These are phyloP conservation scores for Chromoteleia sp. DNA, from an alignment of 2,888 invertebrate genomes.

Conservation along the genomic window DNA sequence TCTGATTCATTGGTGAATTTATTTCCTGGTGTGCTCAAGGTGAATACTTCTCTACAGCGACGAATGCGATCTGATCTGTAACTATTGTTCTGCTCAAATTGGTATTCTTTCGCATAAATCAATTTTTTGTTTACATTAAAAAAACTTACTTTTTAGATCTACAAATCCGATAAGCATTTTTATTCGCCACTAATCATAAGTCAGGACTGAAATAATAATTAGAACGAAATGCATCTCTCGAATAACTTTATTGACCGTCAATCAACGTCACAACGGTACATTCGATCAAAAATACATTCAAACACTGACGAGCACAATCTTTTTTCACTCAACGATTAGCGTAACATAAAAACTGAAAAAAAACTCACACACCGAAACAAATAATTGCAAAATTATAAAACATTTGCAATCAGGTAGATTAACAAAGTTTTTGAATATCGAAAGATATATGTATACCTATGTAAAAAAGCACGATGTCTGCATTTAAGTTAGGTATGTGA, in stretches of 20 bases:
- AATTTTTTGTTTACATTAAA: background rate
- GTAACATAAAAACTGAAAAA: too few species aligned
- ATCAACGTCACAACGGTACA: background rate
- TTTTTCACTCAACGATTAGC: background rate
- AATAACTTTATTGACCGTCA: conserved; percentile 19
- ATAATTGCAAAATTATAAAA: too few species aligned
- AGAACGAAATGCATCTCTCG: background rate
- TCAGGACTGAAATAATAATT: conserved; percentile 3
- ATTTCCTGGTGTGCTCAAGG: conserved; percentile 17
- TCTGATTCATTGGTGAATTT: conserved; percentile 20
- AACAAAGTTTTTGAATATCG: too few species aligned
- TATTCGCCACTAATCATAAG: background rate
- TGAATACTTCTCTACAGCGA: conserved; percentile 10
- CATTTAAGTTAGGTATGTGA: too few species aligned
- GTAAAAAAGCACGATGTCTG: too few species aligned
- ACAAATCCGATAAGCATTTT: background rate
- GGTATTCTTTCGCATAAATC: background rate
- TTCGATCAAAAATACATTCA: background rate
- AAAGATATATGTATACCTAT: too few species aligned
- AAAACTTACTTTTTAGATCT: background rate
- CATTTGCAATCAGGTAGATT: too few species aligned
- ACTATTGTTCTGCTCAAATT: conserved; percentile 12
- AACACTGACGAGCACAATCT: background rate
- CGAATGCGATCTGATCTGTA: conserved; percentile 10
- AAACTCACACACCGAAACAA: too few species aligned